Conservation (phyloP, 1,140 invertebrate genomes). For the Drosophila tani region DNA sequence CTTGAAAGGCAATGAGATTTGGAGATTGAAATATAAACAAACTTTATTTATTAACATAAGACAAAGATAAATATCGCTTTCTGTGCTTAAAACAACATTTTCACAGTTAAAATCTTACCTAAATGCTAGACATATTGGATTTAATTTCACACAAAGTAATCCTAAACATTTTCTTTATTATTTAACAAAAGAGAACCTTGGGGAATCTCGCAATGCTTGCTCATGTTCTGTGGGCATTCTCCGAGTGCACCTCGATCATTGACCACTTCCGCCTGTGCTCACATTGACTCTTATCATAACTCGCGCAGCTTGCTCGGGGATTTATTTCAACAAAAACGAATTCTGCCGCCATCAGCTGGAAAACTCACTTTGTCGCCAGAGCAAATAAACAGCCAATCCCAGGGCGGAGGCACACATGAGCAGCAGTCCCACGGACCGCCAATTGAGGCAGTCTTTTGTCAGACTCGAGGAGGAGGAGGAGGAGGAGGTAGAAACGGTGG, state of each 20-base stretch:
- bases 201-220: neutral
- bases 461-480: neutral
- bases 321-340: slow-evolving; percentile 40
- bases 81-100: neutral
- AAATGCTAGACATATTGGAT: neutral
- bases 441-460: slow-evolving; percentile 67
- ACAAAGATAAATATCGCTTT: neutral
- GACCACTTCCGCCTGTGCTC: slow-evolving; percentile 30
- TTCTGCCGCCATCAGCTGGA: slow-evolving; percentile 22
- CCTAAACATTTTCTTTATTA: neutral
- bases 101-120: neutral
- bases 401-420: slow-evolving; percentile 51
- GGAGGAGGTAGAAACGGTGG: neutral
- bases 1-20: too few species aligned
- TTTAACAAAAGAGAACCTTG: neutral
- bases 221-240: neutral
- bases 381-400: slow-evolving; percentile 61
- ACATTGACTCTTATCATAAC: slow-evolving; percentile 32
- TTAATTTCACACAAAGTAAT: neutral
- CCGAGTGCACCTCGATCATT: slow-evolving; percentile 8
- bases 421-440: slow-evolving; percentile 55
- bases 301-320: slow-evolving; percentile 9
- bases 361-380: slow-evolving; percentile 72
- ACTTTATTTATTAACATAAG: neutral
- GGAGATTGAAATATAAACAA: neutral